Percentiles rank a stretch among this genome's conserved stretches.
These are phyloP conservation scores for Fopius arisanus DNA, from an alignment of 1,140 invertebrate species.

Conservation along the genomic window DNA sequence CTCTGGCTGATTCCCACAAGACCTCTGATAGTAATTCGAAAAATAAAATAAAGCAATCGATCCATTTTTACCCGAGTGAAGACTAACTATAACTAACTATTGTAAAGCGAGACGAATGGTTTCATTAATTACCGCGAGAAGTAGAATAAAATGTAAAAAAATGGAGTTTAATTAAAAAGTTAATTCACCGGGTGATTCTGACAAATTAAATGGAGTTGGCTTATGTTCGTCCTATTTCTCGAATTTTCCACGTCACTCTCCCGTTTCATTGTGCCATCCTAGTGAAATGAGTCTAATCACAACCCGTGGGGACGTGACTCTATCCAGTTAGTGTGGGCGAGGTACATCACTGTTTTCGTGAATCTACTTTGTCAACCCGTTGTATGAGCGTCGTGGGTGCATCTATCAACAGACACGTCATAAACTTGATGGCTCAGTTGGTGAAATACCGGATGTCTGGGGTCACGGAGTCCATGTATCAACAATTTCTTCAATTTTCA, in stretches of 20 bases:
- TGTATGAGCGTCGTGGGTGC: neutral
- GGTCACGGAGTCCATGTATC: neutral
- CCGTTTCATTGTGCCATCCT: neutral
- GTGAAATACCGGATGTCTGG: neutral
- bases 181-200: neutral
- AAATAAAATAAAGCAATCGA: too few species aligned
- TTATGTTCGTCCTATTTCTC: neutral
- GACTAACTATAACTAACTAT: too few species aligned
- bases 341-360: neutral
- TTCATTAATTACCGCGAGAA: neutral
- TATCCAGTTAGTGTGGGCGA: neutral
- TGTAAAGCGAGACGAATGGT: too few species aligned
- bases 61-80: too few species aligned
- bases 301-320: neutral
- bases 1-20: neutral
- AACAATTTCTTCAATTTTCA: neutral
- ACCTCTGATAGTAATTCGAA: neutral
- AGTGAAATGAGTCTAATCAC: slow-evolving; percentile 5
- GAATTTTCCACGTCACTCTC: neutral
- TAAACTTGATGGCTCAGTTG: neutral
- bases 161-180: neutral
- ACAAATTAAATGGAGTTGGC: neutral
- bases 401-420: neutral
- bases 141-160: neutral
- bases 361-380: too few species aligned